These are phyloP conservation scores for Ennomos erosarius DNA, from an alignment of 2,888 invertebrate species.

Conservation along the genomic window DNA sequence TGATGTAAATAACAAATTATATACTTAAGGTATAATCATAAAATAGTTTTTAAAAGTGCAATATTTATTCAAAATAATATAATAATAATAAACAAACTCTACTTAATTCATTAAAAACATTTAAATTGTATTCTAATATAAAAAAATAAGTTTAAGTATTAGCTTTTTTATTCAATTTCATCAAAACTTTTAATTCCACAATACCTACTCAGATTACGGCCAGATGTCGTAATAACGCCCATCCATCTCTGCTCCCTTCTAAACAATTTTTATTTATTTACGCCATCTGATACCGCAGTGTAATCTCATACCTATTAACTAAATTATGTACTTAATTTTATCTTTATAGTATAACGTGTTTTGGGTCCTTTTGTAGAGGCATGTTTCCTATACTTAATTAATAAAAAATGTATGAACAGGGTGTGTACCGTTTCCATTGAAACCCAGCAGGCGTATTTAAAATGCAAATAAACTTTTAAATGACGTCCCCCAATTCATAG, in stretches of 20 bases:
- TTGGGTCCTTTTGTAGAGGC: too few relatives aligned
- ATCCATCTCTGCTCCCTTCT: slow-evolving; percentile 28
- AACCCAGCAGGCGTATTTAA: slow-evolving; percentile 55
- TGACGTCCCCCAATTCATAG: slow-evolving; percentile 65
- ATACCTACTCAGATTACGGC: slow-evolving; percentile 17
- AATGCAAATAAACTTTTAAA: slow-evolving; percentile 76
- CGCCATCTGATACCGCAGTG: slow-evolving; percentile 44
- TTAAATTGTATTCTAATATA: too few relatives aligned
- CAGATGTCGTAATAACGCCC: slow-evolving; percentile 36
- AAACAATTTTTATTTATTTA: slow-evolving; percentile 31
- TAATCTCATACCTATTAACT: slow-evolving; percentile 26
- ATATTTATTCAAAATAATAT: too few relatives aligned
- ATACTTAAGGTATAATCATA: too few relatives aligned
- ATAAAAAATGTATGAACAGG: neutral
- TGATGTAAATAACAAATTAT: too few relatives aligned
- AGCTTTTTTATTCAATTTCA: slow-evolving; percentile 11
- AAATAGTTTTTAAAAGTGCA: too few relatives aligned
- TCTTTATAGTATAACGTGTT: too few relatives aligned
- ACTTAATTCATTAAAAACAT: too few relatives aligned
- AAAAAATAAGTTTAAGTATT: too few relatives aligned
- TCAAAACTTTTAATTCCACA: slow-evolving; percentile 18
- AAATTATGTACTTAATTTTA: too few relatives aligned
- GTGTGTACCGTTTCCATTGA: slow-evolving; percentile 22
- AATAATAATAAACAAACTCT: too few relatives aligned
- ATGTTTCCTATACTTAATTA: too few relatives aligned